Percentiles rank a stretch among this genome's conserved stretches.
These are phyloP conservation scores for Wiebesia pumilae DNA, from an alignment of 1,140 invertebrate genomes.

Conservation along the genomic window DNA sequence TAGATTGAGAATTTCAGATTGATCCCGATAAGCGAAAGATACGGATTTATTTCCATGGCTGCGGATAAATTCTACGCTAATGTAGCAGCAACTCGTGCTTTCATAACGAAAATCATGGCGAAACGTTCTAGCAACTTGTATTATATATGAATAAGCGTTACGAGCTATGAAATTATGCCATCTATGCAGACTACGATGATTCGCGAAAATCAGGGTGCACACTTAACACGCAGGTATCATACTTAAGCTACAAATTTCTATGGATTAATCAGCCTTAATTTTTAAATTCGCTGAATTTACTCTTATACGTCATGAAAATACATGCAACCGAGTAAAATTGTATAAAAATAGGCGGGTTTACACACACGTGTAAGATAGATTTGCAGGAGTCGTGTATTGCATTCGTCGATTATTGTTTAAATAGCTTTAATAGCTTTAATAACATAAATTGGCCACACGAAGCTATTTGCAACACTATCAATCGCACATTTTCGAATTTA, in stretches of 20 bases:
- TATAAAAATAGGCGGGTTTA: too few relatives aligned
- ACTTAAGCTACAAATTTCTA: constrained; percentile 26
- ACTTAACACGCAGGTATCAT: too few relatives aligned
- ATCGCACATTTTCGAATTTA: too few relatives aligned
- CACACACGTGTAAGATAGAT: too few relatives aligned
- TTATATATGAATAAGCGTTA: neutral
- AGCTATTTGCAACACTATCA: too few relatives aligned
- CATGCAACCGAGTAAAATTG: too few relatives aligned
- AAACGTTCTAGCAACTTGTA: neutral
- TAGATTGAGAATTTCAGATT: constrained; percentile 7
- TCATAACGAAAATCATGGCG: neutral
- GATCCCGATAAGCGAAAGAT: constrained; percentile 27
- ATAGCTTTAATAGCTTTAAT: too few relatives aligned
- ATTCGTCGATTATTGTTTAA: too few relatives aligned
- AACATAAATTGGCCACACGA: too few relatives aligned
- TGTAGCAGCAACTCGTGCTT: neutral
- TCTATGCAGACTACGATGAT: neutral
- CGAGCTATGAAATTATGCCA: constrained; percentile 24
- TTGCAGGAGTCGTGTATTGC: too few relatives aligned
- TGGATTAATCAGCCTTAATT: constrained; percentile 17
- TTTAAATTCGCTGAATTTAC: neutral
- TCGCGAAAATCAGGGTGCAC: neutral
- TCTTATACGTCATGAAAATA: too few relatives aligned
- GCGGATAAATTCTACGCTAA: neutral
- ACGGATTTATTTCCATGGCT: neutral